Evolutionary conservation across 2,113 vertebrate species (phyloP).

Genomic region (Myrmecophaga tridactyla): DNA sequence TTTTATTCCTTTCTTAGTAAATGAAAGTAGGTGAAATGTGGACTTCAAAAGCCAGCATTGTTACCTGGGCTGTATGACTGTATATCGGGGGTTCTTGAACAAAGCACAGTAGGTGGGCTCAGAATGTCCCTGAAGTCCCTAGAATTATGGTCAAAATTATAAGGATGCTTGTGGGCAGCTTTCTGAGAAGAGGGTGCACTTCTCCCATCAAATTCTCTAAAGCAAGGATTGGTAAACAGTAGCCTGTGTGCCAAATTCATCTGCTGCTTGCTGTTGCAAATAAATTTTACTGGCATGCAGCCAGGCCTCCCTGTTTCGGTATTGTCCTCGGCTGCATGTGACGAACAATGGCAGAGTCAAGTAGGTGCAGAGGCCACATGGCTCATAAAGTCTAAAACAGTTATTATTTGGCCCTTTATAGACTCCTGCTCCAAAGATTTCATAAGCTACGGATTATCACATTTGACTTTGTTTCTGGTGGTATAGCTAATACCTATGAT

Average conservation of each 20-base stretch:
- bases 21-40: neutral
- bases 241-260: neutral
- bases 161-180: neutral
- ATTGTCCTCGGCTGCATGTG: neutral
- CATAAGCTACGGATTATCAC: constrained; percentile 17
- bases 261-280: neutral
- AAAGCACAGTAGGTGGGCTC: neutral
- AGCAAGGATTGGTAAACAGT: neutral
- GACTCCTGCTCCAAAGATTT: neutral
- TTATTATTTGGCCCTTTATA: neutral
- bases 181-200: neutral
- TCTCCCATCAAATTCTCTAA: neutral
- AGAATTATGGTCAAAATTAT: neutral
- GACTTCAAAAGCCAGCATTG: neutral
- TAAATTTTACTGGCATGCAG: neutral
- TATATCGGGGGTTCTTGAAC: neutral
- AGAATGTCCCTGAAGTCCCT: neutral
- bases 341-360: too few species aligned
- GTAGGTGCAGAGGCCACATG: neutral
- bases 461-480: constrained; percentile 60
- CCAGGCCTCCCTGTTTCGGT: neutral
- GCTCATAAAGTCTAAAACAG: constrained; percentile 23
- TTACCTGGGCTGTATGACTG: neutral
- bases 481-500: neutral
- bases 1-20: neutral